Conservation (phyloP, 2,113 vertebrate genomes). For the Hoplias malabaricus region DNA sequence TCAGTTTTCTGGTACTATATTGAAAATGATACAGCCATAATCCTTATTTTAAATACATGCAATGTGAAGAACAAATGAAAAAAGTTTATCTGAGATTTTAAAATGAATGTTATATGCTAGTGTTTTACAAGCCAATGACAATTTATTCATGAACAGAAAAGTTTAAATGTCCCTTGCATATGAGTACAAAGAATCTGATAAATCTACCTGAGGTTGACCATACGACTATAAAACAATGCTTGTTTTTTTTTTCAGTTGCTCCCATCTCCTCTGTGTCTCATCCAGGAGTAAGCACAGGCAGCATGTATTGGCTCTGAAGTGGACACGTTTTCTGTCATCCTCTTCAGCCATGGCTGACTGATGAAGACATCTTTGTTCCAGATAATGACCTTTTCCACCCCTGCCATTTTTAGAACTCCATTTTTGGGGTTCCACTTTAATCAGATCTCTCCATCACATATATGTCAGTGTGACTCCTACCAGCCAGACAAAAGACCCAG, state of each 20-base stretch:
- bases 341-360: conserved; percentile 22
- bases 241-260: background rate
- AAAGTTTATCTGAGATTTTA: background rate
- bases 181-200: background rate
- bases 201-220: background rate
- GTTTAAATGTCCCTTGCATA: background rate
- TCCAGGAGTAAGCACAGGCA: background rate
- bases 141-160: background rate
- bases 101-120: background rate
- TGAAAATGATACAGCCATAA: too few species aligned
- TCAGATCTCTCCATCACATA: conserved; percentile 34
- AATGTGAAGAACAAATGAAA: background rate
- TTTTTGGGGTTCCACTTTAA: conserved; percentile 43
- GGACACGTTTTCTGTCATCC: conserved; percentile 21
- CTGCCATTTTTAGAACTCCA: conserved; percentile 50
- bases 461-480: conserved; percentile 11
- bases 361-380: conserved; percentile 23
- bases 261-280: background rate
- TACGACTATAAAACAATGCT: background rate
- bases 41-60: too few species aligned
- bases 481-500: background rate
- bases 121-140: too few species aligned
- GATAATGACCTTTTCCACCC: conserved; percentile 42
- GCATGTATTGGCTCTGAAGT: background rate
- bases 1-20: too few species aligned